Conservation (phyloP, 2,888 invertebrate genomes). For the Gerris lacustris region DNA sequence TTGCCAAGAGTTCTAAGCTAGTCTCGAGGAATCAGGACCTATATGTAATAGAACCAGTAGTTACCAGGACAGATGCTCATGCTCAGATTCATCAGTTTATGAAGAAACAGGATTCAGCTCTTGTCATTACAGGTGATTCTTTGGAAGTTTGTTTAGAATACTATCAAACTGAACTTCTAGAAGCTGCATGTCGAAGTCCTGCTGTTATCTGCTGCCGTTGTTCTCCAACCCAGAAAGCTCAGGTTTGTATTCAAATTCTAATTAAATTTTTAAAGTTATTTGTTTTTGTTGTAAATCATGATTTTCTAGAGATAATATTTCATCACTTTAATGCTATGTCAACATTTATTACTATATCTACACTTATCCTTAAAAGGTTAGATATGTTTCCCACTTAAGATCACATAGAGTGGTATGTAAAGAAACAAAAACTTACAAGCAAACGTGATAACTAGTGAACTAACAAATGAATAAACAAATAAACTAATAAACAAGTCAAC, state of each 20-base stretch:
- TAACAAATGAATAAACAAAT: too few species aligned
- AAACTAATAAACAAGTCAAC: too few species aligned
- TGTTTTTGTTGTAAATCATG: constrained; percentile 5
- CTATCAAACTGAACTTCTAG: constrained; percentile 61
- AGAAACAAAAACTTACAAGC: too few species aligned
- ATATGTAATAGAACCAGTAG: constrained; percentile 59
- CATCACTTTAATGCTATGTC: too few species aligned
- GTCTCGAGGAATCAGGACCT: constrained; percentile 71
- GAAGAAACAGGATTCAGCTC: constrained; percentile 47
- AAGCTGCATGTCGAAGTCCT: constrained; percentile 57
- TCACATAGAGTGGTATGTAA: too few species aligned
- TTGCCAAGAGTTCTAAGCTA: constrained; percentile 90
- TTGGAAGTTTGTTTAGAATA: constrained; percentile 57
- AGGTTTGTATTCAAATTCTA: constrained; percentile 32
- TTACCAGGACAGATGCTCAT: constrained; percentile 50
- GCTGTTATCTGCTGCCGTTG: constrained; percentile 64
- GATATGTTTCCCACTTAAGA: too few species aligned
- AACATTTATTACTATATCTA: too few species aligned
- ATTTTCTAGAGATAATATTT: too few species aligned
- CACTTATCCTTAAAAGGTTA: too few species aligned
- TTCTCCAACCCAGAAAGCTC: constrained; percentile 59
- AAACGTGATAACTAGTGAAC: too few species aligned
- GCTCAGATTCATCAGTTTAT: constrained; percentile 48
- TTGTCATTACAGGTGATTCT: constrained; percentile 58
- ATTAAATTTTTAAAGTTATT: constrained; percentile 29